Percentiles rank a stretch among this genome's conserved stretches.
Conservation (phyloP, 2,113 vertebrate species). For the Cynoglossus semilaevis region DNA sequence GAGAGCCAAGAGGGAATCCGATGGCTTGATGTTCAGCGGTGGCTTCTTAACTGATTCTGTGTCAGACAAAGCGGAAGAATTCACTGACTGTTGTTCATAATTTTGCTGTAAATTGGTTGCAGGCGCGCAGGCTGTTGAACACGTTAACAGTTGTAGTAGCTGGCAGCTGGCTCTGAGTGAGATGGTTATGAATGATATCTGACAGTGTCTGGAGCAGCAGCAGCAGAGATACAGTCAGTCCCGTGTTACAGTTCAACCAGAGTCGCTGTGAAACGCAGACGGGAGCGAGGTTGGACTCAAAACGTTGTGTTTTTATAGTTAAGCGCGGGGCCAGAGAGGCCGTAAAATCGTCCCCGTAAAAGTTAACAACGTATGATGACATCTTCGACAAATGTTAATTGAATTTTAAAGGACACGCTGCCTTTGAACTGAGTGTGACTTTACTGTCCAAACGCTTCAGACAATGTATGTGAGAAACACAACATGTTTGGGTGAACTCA, state of each 20-base stretch:
- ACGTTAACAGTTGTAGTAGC: slow-evolving; percentile 21
- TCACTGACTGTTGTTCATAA: slow-evolving; percentile 38
- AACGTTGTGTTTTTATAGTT: slow-evolving; percentile 37
- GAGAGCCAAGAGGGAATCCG: slow-evolving; percentile 22
- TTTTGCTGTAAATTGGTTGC: slow-evolving; percentile 45
- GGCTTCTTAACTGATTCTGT: slow-evolving; percentile 23
- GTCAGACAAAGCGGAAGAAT: slow-evolving; percentile 25
- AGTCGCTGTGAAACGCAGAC: slow-evolving; percentile 51
- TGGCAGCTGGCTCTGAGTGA: slow-evolving; percentile 12
- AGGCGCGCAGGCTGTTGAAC: slow-evolving; percentile 34
- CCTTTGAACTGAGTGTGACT: slow-evolving; percentile 40
- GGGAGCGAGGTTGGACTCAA: slow-evolving; percentile 20
- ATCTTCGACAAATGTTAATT: slow-evolving; percentile 57
- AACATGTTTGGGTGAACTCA: slow-evolving; percentile 30
- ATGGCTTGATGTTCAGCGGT: slow-evolving; percentile 4
- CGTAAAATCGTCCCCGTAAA: slow-evolving; percentile 51
- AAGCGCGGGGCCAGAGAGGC: slow-evolving; percentile 27
- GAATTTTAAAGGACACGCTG: slow-evolving; percentile 28
- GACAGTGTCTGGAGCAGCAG: slow-evolving; percentile 39
- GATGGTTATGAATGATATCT: slow-evolving; percentile 32
- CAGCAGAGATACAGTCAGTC: slow-evolving; percentile 32
- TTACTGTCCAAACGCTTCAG: slow-evolving; percentile 36
- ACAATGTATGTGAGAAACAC: slow-evolving; percentile 28
- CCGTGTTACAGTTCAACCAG: slow-evolving; percentile 47
- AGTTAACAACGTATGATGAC: slow-evolving; percentile 53